phyloP scores from a whole-genome alignment of 2,888 invertebrate species.

The Eupithecia dodoneata region DNA sequence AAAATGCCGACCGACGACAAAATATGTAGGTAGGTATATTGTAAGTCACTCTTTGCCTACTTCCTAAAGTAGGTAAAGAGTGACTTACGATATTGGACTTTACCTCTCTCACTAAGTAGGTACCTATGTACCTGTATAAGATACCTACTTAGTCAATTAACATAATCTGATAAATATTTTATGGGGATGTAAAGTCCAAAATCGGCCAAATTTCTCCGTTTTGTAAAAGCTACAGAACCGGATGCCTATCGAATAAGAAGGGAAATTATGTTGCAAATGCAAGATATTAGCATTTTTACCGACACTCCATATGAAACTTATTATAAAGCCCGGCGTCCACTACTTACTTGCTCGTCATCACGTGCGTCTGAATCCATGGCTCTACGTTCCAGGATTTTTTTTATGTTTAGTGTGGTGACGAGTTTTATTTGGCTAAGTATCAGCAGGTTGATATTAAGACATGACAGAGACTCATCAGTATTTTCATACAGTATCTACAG shows the following conservation, averaged over 20 bases:
- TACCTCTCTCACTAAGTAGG: no score
- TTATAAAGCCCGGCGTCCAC: not conserved
- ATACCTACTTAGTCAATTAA: not conserved
- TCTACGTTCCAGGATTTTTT: not conserved
- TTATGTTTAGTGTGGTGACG: not conserved
- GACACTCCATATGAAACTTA: conserved; percentile 20
- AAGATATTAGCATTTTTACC: conserved; percentile 58
- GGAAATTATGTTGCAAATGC: conserved; percentile 52
- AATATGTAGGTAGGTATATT: not conserved
- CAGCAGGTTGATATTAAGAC: no score
- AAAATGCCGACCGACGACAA: not conserved
- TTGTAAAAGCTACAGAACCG: conserved; percentile 48
- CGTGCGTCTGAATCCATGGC: not conserved
- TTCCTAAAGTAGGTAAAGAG: not conserved
- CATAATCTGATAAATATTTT: not conserved
- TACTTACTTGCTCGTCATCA: not conserved
- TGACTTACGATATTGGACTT: no score
- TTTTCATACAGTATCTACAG: no score
- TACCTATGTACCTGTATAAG: no score
- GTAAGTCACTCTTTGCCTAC: not conserved
- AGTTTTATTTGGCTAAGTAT: no score
- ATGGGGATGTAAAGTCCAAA: not conserved
- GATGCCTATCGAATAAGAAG: conserved; percentile 52
- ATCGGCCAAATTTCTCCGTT: conserved; percentile 46
- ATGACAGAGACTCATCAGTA: no score